Base-by-base conservation (phyloP, 2,888 invertebrate species). In the Zonitis immaculata region DNA sequence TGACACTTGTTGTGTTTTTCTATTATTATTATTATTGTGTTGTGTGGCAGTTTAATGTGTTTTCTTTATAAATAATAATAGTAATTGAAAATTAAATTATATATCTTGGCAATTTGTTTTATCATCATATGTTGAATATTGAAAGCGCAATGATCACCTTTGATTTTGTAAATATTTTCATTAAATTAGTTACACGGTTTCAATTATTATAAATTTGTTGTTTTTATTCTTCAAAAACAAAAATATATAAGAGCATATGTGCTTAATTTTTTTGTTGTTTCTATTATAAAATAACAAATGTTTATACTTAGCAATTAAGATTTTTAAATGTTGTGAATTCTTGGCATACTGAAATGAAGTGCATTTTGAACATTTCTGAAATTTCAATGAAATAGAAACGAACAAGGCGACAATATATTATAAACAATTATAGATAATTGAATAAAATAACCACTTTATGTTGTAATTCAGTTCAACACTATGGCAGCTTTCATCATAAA, bases 1-100 rank as follows among this genome's bases (percentile, higher is more conserved):
- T 71, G 71, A 71, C 71, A 71, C 71, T 71, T 71, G 71, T 70
- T 70, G 65, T 68, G 64, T 67, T 68, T n/a, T 67, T 62, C 54
- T 53, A 65, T 66, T 14, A 8, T 30, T 1, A 1, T 5, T 35
- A 5, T 30, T 2, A 6, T n/a, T 54, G 27, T 5, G 20, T 35
- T 48, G 50, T 51, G 48, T 57, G 57, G 51, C 57, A 57, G 51
- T 48, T 57, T 54, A 54, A 57, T 57, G 57, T 48, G 54, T 54
- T 56, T 45, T 39, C 14, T 16, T 35, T 16, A 35, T n/a, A 35
- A 18, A 16, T 16, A 20, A 8, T 2, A n/a, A 20, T 20, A n/a
- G 35, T 5, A 16, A 2, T 20, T n/a, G 27, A 35, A 39, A 18
- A 6, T n/a, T n/a, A 39, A 39, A 39, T 20, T 39, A 39, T 39